Percentiles rank a stretch among this genome's conserved stretches.
These are phyloP conservation scores for Pyrgilauda ruficollis DNA, from an alignment of 2,113 vertebrate species.

Conservation along the genomic window DNA sequence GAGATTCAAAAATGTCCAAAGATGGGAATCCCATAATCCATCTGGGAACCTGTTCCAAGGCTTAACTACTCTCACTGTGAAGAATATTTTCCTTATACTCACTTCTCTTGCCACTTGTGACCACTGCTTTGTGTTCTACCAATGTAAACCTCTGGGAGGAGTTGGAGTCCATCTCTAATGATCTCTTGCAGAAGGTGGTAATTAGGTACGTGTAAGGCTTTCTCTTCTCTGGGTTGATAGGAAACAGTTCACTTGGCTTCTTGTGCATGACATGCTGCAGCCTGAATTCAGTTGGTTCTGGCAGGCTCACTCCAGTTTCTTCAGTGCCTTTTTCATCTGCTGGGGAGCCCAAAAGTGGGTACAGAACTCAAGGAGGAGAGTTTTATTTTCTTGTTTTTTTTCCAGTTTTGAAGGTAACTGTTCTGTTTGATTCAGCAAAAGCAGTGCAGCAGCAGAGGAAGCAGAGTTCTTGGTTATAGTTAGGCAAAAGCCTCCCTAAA, in stretches of 20 bases:
- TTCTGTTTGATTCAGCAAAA: neutral
- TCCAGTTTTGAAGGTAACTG: neutral
- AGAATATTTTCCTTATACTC: neutral
- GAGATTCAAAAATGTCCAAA: neutral
- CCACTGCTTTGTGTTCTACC: neutral
- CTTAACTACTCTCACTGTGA: neutral
- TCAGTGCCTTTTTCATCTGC: neutral
- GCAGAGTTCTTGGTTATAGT: neutral
- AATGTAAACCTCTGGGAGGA: neutral
- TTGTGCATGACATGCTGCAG: neutral
- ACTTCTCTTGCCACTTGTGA: neutral
- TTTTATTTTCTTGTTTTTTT: neutral
- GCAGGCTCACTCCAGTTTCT: neutral
- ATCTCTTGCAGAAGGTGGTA: neutral
- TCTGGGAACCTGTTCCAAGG: neutral
- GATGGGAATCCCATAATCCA: neutral
- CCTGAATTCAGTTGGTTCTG: neutral
- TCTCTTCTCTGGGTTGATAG: neutral
- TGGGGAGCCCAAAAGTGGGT: neutral
- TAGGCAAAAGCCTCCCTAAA: neutral
- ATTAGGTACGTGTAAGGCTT: neutral
- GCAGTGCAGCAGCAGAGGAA: neutral
- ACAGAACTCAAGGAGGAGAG: neutral
- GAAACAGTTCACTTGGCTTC: neutral
- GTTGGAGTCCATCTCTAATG: neutral